Conservation (phyloP, 2,113 vertebrate species). For the Hypomesus transpacificus region DNA sequence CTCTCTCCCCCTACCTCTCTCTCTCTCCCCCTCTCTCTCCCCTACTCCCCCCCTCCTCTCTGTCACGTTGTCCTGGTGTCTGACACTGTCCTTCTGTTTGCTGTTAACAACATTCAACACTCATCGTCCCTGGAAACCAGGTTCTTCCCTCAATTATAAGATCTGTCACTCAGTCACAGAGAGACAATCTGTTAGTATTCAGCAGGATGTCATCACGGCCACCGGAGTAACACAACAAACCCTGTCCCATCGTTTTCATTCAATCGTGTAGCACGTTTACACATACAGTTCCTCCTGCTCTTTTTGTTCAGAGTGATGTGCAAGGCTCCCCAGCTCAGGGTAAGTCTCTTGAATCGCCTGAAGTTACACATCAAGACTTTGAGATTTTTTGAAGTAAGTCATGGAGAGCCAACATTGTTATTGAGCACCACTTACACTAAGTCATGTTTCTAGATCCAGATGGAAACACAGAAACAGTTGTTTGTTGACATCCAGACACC, state of each 20-base stretch:
- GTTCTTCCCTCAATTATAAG: background rate
- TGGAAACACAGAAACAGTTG: background rate
- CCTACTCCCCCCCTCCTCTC: conserved; percentile 9
- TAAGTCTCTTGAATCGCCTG: conserved; percentile 1
- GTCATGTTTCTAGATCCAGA: too few relatives aligned
- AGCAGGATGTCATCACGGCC: background rate
- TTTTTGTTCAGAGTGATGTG: too few relatives aligned
- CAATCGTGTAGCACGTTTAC: background rate
- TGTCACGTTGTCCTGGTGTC: conserved; percentile 22
- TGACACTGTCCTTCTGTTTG: background rate
- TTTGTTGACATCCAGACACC: background rate
- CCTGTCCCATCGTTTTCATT: background rate
- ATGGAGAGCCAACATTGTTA: too few relatives aligned
- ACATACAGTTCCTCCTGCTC: too few relatives aligned
- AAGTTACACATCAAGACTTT: too few relatives aligned
- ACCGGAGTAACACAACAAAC: background rate
- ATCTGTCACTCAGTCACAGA: too few relatives aligned
- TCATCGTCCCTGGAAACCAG: background rate
- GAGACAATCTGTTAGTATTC: background rate
- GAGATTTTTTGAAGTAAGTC: too few relatives aligned
- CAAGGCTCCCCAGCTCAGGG: background rate
- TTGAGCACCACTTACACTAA: too few relatives aligned
- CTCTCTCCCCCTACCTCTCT: conserved; percentile 6
- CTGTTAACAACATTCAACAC: background rate
- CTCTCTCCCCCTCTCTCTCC: conserved; percentile 27